phyloP scores from a whole-genome alignment of 1,140 invertebrate species.

The Drosophila prosaltans region DNA sequence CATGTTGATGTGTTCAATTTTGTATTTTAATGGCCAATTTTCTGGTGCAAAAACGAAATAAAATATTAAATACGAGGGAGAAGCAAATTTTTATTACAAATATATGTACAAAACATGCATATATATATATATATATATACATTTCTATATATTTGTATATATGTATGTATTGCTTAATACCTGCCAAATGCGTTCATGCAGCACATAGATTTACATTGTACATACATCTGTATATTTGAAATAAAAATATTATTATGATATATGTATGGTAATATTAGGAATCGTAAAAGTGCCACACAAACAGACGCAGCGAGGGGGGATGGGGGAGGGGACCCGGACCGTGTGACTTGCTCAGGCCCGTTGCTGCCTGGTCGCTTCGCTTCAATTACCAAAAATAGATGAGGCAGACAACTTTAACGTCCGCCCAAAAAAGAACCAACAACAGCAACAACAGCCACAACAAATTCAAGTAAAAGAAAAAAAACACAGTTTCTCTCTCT shows the following conservation, averaged over 20 bases:
- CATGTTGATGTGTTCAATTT: constrained; percentile 36
- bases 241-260: constrained; percentile 1
- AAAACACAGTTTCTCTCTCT: not conserved
- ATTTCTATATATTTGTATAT: constrained; percentile 9
- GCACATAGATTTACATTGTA: constrained; percentile 7
- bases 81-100: constrained; percentile 48
- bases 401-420: constrained; percentile 67
- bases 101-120: constrained; percentile 21
- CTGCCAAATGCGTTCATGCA: constrained; percentile 6
- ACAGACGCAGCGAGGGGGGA: not conserved
- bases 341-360: constrained; percentile 32
- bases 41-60: constrained; percentile 45
- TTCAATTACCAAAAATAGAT: constrained; percentile 54
- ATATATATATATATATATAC: constrained; percentile 6
- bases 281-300: constrained; percentile 35
- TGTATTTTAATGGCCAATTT: constrained; percentile 56
- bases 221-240: not conserved
- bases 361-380: constrained; percentile 10
- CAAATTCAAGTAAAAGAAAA: not conserved
- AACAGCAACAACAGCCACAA: not conserved
- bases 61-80: constrained; percentile 40
- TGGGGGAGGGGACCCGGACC: not conserved
- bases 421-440: constrained; percentile 26
- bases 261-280: not conserved
- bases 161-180: constrained; percentile 11